Evolutionary conservation across 2,113 vertebrate species (phyloP), one percentile per base, ranked within the genome.

Genomic region (Myotis davidii): DNA sequence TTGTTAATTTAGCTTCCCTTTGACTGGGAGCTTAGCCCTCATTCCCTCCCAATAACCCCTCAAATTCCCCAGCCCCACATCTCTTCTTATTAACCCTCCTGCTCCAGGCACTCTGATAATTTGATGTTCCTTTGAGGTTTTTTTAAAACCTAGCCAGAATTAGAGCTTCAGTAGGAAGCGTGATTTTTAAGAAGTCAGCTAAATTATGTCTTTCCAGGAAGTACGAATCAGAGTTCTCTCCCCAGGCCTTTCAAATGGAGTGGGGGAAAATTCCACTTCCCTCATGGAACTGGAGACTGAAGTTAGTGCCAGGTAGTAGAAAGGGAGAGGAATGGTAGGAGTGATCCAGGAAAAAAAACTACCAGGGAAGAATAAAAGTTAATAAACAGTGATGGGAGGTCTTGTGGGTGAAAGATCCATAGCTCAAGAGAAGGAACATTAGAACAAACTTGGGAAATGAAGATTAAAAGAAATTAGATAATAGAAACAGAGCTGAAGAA

Each of bases 61-160:
- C 61, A 77, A 92, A 64, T 65, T 92, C 78, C 54, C 27, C 45
- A 84, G 23, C 59, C 56, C 48, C 9, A 59, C 6, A 81, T 85
- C 78, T 88, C 78, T 90, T 85, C 72, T 95, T 94, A 79, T 91
- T 84, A 93, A 78, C 56, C 82, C 65, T 67, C 52, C 72, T 93
- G 79, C n/a, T 91, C 54, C 85, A 70, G 76, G 54, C 11, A 92
- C 2, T 73, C 78, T 64, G 48, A 39, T 72, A 94, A 95, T 92
- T 88, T 95, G n/a, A 21, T 64, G 18, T 78, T 61, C 14, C 21
- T 59, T 73, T 84, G 23, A 61, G 21, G 27, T 42, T 59, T 72
- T 45, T 54, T 88, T 39, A 1, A 70, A 20, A 45, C 34, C 12
- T 86, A 82, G 17, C 54, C 78, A 50, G 39, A 85, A 45, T 93